These are phyloP conservation scores for Elaphurus davidianus DNA, from an alignment of 2,113 vertebrate genomes.

Conservation along the genomic window DNA sequence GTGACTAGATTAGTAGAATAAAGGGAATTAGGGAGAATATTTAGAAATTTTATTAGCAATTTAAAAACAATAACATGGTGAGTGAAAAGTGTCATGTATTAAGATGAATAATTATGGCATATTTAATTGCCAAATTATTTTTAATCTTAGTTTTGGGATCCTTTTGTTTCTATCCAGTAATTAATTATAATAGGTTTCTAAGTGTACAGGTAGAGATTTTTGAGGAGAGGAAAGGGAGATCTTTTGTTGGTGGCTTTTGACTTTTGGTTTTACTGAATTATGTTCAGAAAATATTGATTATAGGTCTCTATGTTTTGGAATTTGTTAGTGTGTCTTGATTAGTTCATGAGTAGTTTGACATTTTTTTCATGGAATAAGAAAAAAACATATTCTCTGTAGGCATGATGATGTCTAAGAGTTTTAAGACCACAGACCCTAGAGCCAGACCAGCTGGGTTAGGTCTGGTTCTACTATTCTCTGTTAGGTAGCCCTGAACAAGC, in stretches of 20 bases:
- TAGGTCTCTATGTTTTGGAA: neutral
- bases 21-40: slow-evolving; percentile 64
- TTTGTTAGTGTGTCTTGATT: neutral
- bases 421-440: neutral
- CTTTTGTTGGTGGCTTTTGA: neutral
- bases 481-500: neutral
- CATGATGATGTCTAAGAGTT: neutral
- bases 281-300: neutral
- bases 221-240: neutral
- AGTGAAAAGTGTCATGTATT: slow-evolving; percentile 1
- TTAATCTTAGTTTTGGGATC: slow-evolving; percentile 18
- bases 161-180: neutral
- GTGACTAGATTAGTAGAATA: slow-evolving; percentile 54
- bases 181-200: neutral
- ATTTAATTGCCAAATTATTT: slow-evolving; percentile 46
- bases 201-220: neutral
- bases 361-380: neutral
- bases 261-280: neutral
- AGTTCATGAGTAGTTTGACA: neutral
- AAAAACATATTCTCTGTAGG: neutral
- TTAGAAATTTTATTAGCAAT: slow-evolving; percentile 63
- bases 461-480: neutral
- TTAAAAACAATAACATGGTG: slow-evolving; percentile 46
- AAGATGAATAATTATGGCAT: neutral
- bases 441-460: neutral